Evolutionary conservation across 2,797 vertebrate species (phyloP).

Genomic region (Acipenser transmontanus): DNA sequence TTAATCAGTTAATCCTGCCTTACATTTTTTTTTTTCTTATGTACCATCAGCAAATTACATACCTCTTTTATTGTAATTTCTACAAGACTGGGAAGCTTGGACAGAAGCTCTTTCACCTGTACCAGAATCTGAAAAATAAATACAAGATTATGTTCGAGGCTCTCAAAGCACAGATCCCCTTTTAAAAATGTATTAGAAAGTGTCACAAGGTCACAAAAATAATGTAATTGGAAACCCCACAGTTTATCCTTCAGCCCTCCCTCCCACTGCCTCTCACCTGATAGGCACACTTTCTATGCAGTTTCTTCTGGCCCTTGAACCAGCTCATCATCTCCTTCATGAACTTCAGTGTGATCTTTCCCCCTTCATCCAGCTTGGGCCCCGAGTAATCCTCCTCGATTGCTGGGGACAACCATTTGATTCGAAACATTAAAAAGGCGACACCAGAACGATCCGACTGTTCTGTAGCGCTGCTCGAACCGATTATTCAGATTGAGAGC

Average conservation of each 20-base stretch:
- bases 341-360: slow-evolving; percentile 73
- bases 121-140: slow-evolving; percentile 76
- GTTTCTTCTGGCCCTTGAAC: slow-evolving; percentile 90
- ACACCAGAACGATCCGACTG: too few relatives aligned
- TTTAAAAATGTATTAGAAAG: too few relatives aligned
- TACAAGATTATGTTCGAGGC: background rate
- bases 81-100: slow-evolving; percentile 83
- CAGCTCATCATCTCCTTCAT: slow-evolving; percentile 92
- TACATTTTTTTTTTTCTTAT: too few relatives aligned
- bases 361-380: slow-evolving; percentile 80
- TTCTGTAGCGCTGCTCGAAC: background rate
- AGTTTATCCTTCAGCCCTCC: background rate
- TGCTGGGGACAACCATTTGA: slow-evolving; percentile 43
- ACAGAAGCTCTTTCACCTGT: slow-evolving; percentile 84
- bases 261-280: slow-evolving; percentile 59
- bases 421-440: too few relatives aligned
- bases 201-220: too few relatives aligned
- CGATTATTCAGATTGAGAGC: background rate
- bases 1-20: too few relatives aligned
- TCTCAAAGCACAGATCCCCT: too few relatives aligned
- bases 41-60: slow-evolving; percentile 15
- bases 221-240: too few relatives aligned
- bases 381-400: slow-evolving; percentile 89
- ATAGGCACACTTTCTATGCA: slow-evolving; percentile 91
- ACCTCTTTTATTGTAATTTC: slow-evolving; percentile 85